These are phyloP conservation scores for Camponotus vicinus DNA, from an alignment of 1,140 invertebrate genomes.

Conservation along the genomic window DNA sequence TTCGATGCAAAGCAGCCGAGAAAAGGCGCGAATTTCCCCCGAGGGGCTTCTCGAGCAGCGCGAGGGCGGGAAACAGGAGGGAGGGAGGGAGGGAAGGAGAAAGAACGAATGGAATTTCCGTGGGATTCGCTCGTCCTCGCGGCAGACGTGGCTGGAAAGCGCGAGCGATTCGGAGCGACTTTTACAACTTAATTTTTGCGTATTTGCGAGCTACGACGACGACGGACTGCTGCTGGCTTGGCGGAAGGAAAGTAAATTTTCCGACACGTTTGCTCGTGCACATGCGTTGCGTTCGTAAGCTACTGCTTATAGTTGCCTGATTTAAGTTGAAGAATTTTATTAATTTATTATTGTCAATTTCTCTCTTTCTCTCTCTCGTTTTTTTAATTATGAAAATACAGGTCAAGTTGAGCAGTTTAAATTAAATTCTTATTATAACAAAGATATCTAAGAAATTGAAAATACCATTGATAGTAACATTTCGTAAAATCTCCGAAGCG, in stretches of 20 bases:
- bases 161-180: constrained; percentile 59
- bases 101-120: constrained; percentile 62
- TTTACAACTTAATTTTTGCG: constrained; percentile 65
- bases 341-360: constrained; percentile 22
- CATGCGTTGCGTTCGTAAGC: constrained; percentile 41
- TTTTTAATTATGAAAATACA: neutral
- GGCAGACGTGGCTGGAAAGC: constrained; percentile 59
- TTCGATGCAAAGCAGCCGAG: constrained; percentile 58
- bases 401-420: neutral
- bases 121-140: constrained; percentile 23
- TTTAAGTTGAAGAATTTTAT: constrained; percentile 41
- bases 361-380: neutral
- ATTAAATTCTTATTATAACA: neutral
- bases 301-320: neutral
- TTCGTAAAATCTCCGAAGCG: neutral
- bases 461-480: neutral
- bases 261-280: constrained; percentile 56
- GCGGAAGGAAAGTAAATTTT: constrained; percentile 61
- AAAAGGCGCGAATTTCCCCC: constrained; percentile 45
- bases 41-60: neutral
- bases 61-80: neutral
- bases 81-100: neutral
- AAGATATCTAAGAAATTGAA: constrained; percentile 2
- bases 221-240: constrained; percentile 15
- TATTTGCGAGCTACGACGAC: constrained; percentile 47